Evolutionary conservation across 2,888 invertebrate species (phyloP).

Genomic region (Bursaphelenchus okinawaensis): DNA sequence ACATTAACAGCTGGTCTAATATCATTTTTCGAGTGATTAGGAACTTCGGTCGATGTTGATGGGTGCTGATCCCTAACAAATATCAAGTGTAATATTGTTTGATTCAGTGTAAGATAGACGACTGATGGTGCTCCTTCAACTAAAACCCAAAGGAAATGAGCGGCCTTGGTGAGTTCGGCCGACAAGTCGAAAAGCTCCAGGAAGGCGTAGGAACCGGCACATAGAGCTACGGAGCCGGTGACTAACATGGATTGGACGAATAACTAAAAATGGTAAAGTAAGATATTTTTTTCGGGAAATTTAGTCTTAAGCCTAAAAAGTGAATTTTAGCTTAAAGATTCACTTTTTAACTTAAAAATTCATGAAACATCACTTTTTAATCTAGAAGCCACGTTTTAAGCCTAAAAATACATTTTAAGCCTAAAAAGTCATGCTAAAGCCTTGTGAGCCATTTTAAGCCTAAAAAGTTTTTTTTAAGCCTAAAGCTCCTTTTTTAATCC

Average conservation of each 20-base stretch:
- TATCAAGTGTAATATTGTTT: not conserved
- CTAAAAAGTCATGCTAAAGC: too few species aligned
- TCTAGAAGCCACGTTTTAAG: too few species aligned
- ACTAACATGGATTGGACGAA: not conserved
- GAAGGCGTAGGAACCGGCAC: not conserved
- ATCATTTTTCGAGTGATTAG: not conserved
- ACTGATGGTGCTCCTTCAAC: not conserved
- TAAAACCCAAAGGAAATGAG: not conserved
- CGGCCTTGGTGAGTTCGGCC: not conserved
- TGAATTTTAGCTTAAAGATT: too few species aligned
- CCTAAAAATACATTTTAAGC: too few species aligned
- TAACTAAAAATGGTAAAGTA: too few species aligned
- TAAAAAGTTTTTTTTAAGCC: too few species aligned
- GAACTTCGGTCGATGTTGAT: not conserved
- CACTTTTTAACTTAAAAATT: too few species aligned
- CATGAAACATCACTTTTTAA: too few species aligned
- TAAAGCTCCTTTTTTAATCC: too few species aligned
- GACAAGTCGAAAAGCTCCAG: not conserved
- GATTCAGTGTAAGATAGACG: not conserved
- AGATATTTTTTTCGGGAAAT: too few species aligned
- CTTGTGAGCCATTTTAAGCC: too few species aligned
- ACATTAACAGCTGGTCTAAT: not conserved
- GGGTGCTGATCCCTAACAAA: not conserved
- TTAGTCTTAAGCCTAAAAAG: too few species aligned
- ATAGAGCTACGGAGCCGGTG: not conserved